Evolutionary conservation across 2,888 invertebrate genomes (phyloP).

Genomic region (Drosophila incognita): DNA sequence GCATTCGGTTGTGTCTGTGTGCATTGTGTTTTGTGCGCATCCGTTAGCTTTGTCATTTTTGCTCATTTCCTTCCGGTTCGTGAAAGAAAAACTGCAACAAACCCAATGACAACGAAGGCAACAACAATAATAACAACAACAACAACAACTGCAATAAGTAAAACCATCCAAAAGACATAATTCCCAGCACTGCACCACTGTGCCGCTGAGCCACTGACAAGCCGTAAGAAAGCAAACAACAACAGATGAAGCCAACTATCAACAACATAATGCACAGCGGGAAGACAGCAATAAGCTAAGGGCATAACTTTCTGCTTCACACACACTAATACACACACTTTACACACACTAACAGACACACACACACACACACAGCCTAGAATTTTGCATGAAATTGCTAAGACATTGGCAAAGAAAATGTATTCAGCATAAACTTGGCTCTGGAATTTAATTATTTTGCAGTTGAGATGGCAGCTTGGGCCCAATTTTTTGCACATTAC

Average conservation of each 20-base stretch:
- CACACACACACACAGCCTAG: slow-evolving; percentile 3
- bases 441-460: slow-evolving; percentile 77
- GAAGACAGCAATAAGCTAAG: slow-evolving; percentile 75
- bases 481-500: slow-evolving; percentile 74
- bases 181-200: slow-evolving; percentile 68
- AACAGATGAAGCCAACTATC: slow-evolving; percentile 41
- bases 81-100: slow-evolving; percentile 72
- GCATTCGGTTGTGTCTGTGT: slow-evolving; percentile 34
- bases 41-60: slow-evolving; percentile 82
- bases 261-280: slow-evolving; percentile 65
- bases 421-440: slow-evolving; percentile 63
- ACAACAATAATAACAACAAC: slow-evolving; percentile 5
- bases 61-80: slow-evolving; percentile 81
- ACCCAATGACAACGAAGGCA: slow-evolving; percentile 34
- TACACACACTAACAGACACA: slow-evolving; percentile 25
- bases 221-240: slow-evolving; percentile 72
- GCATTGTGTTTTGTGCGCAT: slow-evolving; percentile 76
- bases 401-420: slow-evolving; percentile 54
- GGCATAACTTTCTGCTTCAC: slow-evolving; percentile 68
- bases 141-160: slow-evolving; percentile 15
- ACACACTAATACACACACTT: slow-evolving; percentile 12
- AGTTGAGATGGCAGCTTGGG: slow-evolving; percentile 58
- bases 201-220: slow-evolving; percentile 78
- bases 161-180: slow-evolving; percentile 61
- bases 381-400: slow-evolving; percentile 72